A percentile compares a stretch with the other conserved stretches of the same genome.
These are phyloP conservation scores for Monochamus saltuarius DNA, from an alignment of 1,140 invertebrate genomes.

Conservation along the genomic window DNA sequence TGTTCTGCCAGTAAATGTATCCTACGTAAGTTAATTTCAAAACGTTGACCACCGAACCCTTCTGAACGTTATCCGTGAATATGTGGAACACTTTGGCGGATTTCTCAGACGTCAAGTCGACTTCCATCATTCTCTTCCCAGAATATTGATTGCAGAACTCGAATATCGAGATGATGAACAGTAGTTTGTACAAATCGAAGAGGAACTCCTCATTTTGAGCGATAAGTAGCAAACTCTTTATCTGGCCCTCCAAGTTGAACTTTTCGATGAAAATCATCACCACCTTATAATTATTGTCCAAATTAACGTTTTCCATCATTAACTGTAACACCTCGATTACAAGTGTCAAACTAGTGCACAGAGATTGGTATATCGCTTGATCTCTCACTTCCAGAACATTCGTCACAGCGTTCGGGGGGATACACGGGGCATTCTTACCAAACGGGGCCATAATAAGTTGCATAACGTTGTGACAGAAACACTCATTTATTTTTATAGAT, in stretches of 20 bases:
- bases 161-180: constrained; percentile 26
- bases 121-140: neutral
- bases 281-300: constrained; percentile 28
- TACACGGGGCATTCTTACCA: too few species aligned
- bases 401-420: neutral
- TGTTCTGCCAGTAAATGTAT: constrained; percentile 48
- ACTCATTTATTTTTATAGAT: neutral
- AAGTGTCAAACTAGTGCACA: constrained; percentile 19
- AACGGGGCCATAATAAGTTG: constrained; percentile 2
- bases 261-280: constrained; percentile 16
- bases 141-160: constrained; percentile 6
- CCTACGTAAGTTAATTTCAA: constrained; percentile 30
- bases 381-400: neutral
- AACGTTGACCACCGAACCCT: constrained; percentile 20
- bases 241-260: constrained; percentile 27
- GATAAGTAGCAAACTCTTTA: constrained; percentile 28
- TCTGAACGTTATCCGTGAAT: neutral
- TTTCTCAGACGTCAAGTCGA: constrained; percentile 12
- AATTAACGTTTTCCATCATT: constrained; percentile 43
- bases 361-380: constrained; percentile 1
- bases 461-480: constrained; percentile 1
- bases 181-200: constrained; percentile 31
- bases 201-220: constrained; percentile 32
- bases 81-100: neutral
- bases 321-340: constrained; percentile 24